Evolutionary conservation across 2,113 vertebrate species (phyloP).

Genomic region (Amia ocellicauda): DNA sequence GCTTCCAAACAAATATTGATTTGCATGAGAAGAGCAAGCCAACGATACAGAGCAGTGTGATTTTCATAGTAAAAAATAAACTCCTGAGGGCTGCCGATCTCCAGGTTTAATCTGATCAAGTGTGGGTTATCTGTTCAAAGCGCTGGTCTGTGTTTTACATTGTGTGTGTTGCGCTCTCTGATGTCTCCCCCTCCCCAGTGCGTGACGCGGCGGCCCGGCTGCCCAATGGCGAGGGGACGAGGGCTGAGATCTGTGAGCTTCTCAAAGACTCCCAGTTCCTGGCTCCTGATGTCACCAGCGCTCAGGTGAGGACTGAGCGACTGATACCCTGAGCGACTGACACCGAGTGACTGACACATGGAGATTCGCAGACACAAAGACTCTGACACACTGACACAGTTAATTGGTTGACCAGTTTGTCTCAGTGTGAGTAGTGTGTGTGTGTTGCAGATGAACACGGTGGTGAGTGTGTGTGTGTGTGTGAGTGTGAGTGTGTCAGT

Average conservation of each 20-base stretch:
- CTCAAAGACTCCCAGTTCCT: constrained; percentile 97
- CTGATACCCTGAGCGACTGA: too few species aligned
- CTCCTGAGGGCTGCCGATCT: not conserved
- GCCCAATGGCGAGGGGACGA: constrained; percentile 93
- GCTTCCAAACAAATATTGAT: too few species aligned
- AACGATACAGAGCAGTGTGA: too few species aligned
- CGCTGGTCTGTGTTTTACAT: not conserved
- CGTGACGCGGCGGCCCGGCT: constrained; percentile 92
- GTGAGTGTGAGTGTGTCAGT: constrained; percentile 1
- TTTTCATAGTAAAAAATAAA: not conserved
- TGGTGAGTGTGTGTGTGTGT: constrained; percentile 9
- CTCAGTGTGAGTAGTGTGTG: too few species aligned
- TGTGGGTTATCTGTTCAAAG: not conserved
- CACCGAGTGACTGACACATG: too few species aligned
- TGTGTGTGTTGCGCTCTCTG: not conserved
- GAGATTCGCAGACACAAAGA: too few species aligned
- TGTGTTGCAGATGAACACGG: too few species aligned
- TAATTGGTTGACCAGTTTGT: too few species aligned
- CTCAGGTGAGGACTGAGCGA: constrained; percentile 85
- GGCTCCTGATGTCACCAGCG: constrained; percentile 93
- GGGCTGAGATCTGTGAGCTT: constrained; percentile 95
- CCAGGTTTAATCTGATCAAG: too few species aligned
- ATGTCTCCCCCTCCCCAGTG: constrained; percentile 56
- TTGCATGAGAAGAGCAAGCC: too few species aligned
- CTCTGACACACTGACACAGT: too few species aligned